These are phyloP conservation scores for Polylopha cassiicola DNA, from an alignment of 2,888 invertebrate genomes.

Conservation along the genomic window DNA sequence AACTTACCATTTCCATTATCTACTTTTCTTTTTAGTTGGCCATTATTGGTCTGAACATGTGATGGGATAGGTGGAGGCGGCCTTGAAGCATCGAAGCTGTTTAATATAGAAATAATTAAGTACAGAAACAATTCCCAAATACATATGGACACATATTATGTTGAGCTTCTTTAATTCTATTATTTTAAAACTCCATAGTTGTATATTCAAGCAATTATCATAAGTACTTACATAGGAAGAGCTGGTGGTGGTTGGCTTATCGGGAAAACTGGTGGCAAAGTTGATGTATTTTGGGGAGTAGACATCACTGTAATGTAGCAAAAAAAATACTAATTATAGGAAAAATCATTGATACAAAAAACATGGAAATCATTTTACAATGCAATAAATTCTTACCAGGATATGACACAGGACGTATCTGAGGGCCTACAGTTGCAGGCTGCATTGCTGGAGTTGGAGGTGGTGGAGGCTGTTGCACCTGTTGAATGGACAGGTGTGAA, in stretches of 20 bases:
- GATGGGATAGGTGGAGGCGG: constrained; percentile 51
- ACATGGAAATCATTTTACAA: not conserved
- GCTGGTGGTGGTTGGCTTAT: constrained; percentile 31
- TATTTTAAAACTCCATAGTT: too few relatives aligned
- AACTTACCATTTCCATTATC: constrained; percentile 36
- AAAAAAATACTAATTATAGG: not conserved
- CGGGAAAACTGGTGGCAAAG: constrained; percentile 20
- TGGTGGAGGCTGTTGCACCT: constrained; percentile 28
- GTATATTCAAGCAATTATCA: too few relatives aligned
- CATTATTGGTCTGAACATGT: constrained; percentile 27
- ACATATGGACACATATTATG: too few relatives aligned
- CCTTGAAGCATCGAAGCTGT: constrained; percentile 50
- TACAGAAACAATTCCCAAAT: not conserved
- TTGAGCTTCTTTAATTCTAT: too few relatives aligned
- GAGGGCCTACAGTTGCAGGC: constrained; percentile 16
- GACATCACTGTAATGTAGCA: constrained; percentile 11
- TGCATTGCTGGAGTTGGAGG: constrained; percentile 22
- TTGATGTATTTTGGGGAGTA: not conserved
- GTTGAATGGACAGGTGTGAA: constrained; percentile 32
- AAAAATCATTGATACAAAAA: not conserved
- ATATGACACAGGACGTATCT: constrained; percentile 27
- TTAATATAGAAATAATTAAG: not conserved
- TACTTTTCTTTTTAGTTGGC: constrained; percentile 33
- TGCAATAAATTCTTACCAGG: constrained; percentile 31
- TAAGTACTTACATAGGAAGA: constrained; percentile 30